Evolutionary conservation across 2,888 invertebrate species (phyloP), one percentile per base, ranked within the genome.

Genomic region (Lymantria monacha): DNA sequence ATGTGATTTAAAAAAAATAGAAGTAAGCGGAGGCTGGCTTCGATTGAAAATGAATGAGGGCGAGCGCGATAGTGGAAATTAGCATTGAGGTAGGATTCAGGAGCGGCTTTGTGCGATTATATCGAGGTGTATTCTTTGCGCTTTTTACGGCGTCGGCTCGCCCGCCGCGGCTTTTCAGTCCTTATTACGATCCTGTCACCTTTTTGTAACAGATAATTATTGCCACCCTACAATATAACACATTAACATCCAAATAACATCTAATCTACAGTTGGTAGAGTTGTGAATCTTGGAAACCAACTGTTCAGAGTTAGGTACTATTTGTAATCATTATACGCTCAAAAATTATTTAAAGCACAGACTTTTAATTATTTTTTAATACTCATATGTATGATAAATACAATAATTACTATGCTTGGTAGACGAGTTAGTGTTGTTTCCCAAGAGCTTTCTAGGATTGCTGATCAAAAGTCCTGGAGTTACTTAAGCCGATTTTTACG

Each of bases 41-140:
- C 89, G 89, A 91, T 91, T 90, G 91, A 89, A 91, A 91, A 91
- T 90, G 91, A 91, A 90, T 89, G 91, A 90, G 90, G 82, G 85
- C 85, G 90, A 86, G 78, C 84, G 85, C 90, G 91, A 91, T 91
- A 91, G 91, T 89, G 89, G 91, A 91, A 92, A 92, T 92, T 92
- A 92, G 92, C 92, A 92, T 92, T 83, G 91, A 87, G 86, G 85
- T 82, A 85, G 87, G 88, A 88, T 86, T 83, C 88, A 86, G 88
- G 78, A 87, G 87, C 90, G 89, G 86, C 84, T 86, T 92, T 91
- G 91, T 91, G 90, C 86, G 91, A 91, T 91, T 89, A 90, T 90
- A 91, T 91, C 91, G 86, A 88, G 87, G 85, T 88, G 90, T 91
- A 89, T 91, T 90, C 89, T 91, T 90, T 90, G 90, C 87, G 88